A percentile compares a stretch with the other conserved stretches of the same genome.
Evolutionary conservation across 2,797 vertebrate genomes (phyloP).

Genomic region (Clarias pachynema): DNA sequence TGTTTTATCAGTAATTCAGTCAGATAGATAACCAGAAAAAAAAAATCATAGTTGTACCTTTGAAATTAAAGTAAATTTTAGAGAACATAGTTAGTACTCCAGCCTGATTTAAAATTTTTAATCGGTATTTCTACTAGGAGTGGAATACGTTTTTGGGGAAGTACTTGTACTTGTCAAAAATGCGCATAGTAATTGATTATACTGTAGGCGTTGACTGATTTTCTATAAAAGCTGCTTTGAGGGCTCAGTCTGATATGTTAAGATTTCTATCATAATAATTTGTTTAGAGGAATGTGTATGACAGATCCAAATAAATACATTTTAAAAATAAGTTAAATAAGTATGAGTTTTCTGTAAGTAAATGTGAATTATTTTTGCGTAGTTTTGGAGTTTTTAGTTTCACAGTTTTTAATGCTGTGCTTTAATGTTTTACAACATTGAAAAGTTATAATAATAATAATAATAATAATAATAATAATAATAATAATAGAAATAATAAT

Average conservation of each 20-base stretch:
- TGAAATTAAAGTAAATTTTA: too few species aligned
- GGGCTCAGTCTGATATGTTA: neutral
- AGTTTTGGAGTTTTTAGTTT: neutral
- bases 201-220: neutral
- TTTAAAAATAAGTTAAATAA: neutral
- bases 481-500: too few species aligned
- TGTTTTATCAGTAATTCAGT: too few species aligned
- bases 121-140: too few species aligned
- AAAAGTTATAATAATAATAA: too few species aligned
- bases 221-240: neutral
- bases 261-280: neutral
- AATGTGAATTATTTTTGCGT: neutral
- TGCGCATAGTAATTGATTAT: neutral
- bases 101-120: too few species aligned
- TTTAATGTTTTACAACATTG: neutral
- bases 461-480: too few species aligned
- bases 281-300: neutral
- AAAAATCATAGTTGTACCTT: too few species aligned
- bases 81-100: too few species aligned
- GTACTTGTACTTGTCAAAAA: neutral
- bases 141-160: too few species aligned
- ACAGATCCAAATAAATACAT: neutral
- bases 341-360: neutral
- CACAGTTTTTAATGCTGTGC: neutral
- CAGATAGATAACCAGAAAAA: too few species aligned